phyloP scores from a whole-genome alignment of 2,888 invertebrate genomes.

The Pteria penguin region DNA sequence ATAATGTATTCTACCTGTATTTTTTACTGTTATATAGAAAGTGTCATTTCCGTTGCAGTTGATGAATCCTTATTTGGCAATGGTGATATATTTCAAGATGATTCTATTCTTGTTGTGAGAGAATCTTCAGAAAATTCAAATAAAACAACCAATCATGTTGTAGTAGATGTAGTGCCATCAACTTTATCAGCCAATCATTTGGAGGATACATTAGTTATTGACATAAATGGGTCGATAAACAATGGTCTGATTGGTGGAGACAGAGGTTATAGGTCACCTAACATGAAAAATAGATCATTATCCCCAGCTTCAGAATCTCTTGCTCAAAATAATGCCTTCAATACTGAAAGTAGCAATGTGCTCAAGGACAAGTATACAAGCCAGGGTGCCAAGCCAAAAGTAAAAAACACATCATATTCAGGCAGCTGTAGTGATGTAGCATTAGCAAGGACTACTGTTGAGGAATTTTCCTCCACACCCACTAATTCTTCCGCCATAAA shows the following conservation, averaged over 20 bases:
- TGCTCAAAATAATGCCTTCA: constrained; percentile 65
- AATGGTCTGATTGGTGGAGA: constrained; percentile 30
- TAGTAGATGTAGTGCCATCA: constrained; percentile 30
- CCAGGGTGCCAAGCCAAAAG: constrained; percentile 63
- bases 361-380: constrained; percentile 56
- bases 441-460: not conserved
- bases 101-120: constrained; percentile 27
- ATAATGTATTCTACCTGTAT: no score
- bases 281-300: constrained; percentile 45
- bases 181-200: constrained; percentile 20
- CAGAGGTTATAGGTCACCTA: constrained; percentile 18
- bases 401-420: constrained; percentile 19
- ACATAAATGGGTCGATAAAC: constrained; percentile 13
- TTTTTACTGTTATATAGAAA: no score
- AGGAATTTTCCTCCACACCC: constrained; percentile 10
- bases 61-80: constrained; percentile 8
- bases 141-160: constrained; percentile 19
- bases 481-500: constrained; percentile 16
- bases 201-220: constrained; percentile 23
- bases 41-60: constrained; percentile 19
- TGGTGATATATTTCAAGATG: constrained; percentile 8
- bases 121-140: constrained; percentile 19
- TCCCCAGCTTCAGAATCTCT: constrained; percentile 68
- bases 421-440: constrained; percentile 17
- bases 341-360: constrained; percentile 47